These are phyloP conservation scores for Eumeta japonica DNA, from an alignment of 1,140 invertebrate genomes.

Conservation along the genomic window DNA sequence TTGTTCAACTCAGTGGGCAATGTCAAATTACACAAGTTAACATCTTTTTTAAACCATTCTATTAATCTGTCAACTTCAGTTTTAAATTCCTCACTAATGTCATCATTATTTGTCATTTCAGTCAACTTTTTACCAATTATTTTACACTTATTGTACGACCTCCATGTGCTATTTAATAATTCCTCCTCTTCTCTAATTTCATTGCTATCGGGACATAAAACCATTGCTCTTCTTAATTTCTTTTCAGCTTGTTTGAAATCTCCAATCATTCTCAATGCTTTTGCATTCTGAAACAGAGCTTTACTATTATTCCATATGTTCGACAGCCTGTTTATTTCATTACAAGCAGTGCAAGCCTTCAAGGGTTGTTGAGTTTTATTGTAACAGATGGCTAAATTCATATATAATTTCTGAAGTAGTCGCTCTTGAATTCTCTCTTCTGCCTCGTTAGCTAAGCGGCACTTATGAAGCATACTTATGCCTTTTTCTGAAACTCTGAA, in stretches of 20 bases:
- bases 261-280: conserved; percentile 59
- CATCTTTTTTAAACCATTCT: conserved; percentile 37
- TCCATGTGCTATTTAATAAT: conserved; percentile 21
- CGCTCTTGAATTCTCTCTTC: conserved; percentile 64
- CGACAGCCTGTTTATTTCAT: conserved; percentile 54
- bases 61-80: conserved; percentile 35
- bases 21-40: conserved; percentile 26
- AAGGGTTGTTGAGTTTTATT: conserved; percentile 62
- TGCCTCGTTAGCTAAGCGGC: conserved; percentile 58
- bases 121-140: conserved; percentile 7
- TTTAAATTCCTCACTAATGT: conserved; percentile 40
- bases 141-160: conserved; percentile 17
- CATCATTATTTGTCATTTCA: conserved; percentile 4
- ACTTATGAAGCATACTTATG: conserved; percentile 38
- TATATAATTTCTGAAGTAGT: conserved; percentile 62
- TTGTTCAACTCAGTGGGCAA: conserved; percentile 28
- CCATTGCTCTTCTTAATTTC: conserved; percentile 30
- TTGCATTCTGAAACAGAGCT: conserved; percentile 62
- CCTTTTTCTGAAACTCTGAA: conserved; percentile 36
- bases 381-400: conserved; percentile 71
- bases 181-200: conserved; percentile 27
- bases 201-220: conserved; percentile 23
- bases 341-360: conserved; percentile 60
- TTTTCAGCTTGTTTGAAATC: conserved; percentile 39
- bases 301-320: conserved; percentile 55